Evolutionary conservation across 2,888 invertebrate genomes (phyloP), one percentile per base, ranked within the genome.

Genomic region (Amorpha juglandis): DNA sequence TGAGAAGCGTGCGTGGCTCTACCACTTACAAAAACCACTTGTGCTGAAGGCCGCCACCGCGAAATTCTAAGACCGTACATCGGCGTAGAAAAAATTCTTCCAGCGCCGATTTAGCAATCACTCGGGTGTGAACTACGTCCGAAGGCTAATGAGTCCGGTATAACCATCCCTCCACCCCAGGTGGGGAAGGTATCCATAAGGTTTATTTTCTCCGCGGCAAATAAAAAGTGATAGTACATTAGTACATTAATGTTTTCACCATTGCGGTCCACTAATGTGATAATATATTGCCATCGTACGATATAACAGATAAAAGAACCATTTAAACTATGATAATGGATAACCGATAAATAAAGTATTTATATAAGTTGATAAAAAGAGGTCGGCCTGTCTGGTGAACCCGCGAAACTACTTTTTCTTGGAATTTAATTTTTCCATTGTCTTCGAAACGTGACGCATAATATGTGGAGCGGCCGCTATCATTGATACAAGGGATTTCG

Each of bases 311-410:
- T 80, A 79, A 78, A 74, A 77, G n/a, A 72, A 69, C 21, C 72
- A 71, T 78, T 77, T 77, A 74, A 77, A 78, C 64, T 77, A 75
- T 66, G 80, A 81, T 81, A 80, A 71, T 68, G 64, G 65, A 67
- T 77, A 76, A 74, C 74, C 72, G 78, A 78, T 77, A 78, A 63
- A 73, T 77, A 78, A 63, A 73, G 70, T 78, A 72, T 75, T 72
- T 77, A 47, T 35, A 35, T 58, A 69, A 47, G 63, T 64, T 69
- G 75, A 76, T 79, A 74, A 67, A 70, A 71, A 63, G 38, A 68
- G 74, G 69, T 71, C 68, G 70, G 66, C 62, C 67, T 65, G 64
- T 58, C 68, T 67, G 67, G 67, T 63, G 69, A 63, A 53, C 6
- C 27, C 16, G 45, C 16, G 11, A 33, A 71, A 50, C 51, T 33